Base-by-base conservation (phyloP, 2,888 invertebrate genomes). In the Heliconius aoede region DNA sequence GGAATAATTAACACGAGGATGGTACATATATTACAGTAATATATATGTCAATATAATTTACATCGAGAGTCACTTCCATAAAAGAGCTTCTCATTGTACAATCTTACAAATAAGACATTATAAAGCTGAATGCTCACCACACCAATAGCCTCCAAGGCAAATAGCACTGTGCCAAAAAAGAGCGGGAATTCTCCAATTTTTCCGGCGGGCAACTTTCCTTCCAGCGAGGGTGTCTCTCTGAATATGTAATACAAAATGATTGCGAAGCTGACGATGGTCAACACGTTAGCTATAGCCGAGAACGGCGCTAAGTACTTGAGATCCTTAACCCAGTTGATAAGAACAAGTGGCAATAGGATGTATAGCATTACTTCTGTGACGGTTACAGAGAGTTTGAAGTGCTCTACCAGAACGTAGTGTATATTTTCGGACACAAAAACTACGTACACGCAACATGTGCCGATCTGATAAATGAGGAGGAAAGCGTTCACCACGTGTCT, bases 371-470 rank as follows among this genome's bases (percentile, higher is more conserved):
- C 96, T 46, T 96, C 90, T 76, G 95, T 92, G 55, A 96, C 93
- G 72, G 95, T 94, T 9, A 96, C 88, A 0, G 91, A 84, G 0
- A 95, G 87, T 4, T 89, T 85, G 79, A 94, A 91, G 83, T 96
- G 95, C 28, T 95, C 89, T 61, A 94, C 94, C 21, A 95, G 90
- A 18, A 97, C 97, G 82, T 91, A 94, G 86, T 97, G 95, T n/a
- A 99, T 95, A 90, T 98, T 99, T 78, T 96, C 96, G 0, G 98
- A 96, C 71, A 99, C 97, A 89, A 99, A 99, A 0, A 99, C 97
- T 30, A 98, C 97, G 90, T 99, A 99, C 2, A 99, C 99, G 89
- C 99, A 99, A 89, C 99, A 99, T 71, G 98, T 98, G 68, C 99
- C 99, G 84, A 99, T 95, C 91, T 99, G 99, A 84, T 99, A 99